Conservation (phyloP, 2,888 invertebrate species). For the Parthenolecanium corni region DNA sequence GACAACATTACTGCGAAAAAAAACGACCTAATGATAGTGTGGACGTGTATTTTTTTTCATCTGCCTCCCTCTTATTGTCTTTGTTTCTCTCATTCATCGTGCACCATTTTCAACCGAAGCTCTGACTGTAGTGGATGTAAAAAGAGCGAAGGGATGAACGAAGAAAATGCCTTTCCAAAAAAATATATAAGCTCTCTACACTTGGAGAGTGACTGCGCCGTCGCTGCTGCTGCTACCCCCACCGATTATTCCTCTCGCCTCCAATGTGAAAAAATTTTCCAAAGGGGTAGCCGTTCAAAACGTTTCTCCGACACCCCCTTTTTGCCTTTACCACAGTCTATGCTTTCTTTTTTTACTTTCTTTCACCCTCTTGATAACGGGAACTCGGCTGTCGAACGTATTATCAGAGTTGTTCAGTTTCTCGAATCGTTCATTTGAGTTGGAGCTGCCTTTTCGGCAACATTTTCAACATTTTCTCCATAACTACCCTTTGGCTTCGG, state of each 20-base stretch:
- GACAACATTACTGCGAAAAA: slow-evolving; percentile 2
- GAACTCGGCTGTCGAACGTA: slow-evolving; percentile 24
- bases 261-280: not conserved
- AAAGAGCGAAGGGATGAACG: too few relatives aligned
- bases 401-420: slow-evolving; percentile 27
- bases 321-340: too few relatives aligned
- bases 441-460: slow-evolving; percentile 15
- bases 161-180: too few relatives aligned
- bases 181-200: too few relatives aligned
- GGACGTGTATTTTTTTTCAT: slow-evolving; percentile 16
- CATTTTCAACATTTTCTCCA: not conserved
- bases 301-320: too few relatives aligned
- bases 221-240: too few relatives aligned
- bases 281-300: slow-evolving; percentile 24
- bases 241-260: not conserved
- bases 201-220: too few relatives aligned
- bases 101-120: too few relatives aligned
- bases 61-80: too few relatives aligned
- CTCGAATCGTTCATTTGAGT: slow-evolving; percentile 23
- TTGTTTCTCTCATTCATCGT: too few relatives aligned
- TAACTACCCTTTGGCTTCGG: slow-evolving; percentile 8
- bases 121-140: too few relatives aligned
- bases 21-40: slow-evolving; percentile 26
- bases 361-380: slow-evolving; percentile 25
- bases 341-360: not conserved